Base-by-base conservation (phyloP, 2,113 vertebrate species). In the Hippocampus abdominalis region DNA sequence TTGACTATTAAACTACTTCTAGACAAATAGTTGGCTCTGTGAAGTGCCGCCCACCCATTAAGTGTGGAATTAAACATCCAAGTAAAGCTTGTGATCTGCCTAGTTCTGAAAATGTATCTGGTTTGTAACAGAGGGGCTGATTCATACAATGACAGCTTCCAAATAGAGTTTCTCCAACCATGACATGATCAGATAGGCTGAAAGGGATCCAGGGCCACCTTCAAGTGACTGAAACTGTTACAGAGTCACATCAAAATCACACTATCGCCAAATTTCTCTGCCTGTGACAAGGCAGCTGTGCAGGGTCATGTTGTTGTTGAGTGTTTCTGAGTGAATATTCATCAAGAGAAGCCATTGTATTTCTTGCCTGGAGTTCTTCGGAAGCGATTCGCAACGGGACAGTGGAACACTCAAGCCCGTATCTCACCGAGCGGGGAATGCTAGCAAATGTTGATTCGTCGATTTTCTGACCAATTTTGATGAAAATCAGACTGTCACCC, bases 61-160 rank as follows among this genome's bases (percentile, higher is more conserved):
- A n/a, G 20, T 51, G 7, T 21, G 49, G 21, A 18, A 62, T 46
- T 29, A 73, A 68, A 71, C 64, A 32, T 20, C 66, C 25, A 57
- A 57, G 56, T 57, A 29, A 59, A 59, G 29, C 7, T 56, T 16
- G 56, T 16, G 29, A 59, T 29, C 56, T 59, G 56, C 25, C 25
- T 2, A 56, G 25, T 56, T 56, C 23, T 56, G 23, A 25, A 25
- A 25, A 56, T 29, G 13, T 59, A 3, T 15, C 13, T 13, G 15
- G 13, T 59, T 27, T 29, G 56, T 29, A 59, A 56, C n/a, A 25
- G 21, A 25, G 53, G n/a, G 53, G n/a, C n/a, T 56, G 11, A 56
- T 56, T 56, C 23, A 23, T 8, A 56, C 21, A 4, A 53, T 53
- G 1, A 54, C 5, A 3, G 54, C 23, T 21, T 11, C 54, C 11